These are phyloP conservation scores for Elmis aenea DNA, from an alignment of 2,888 invertebrate genomes.

Conservation along the genomic window DNA sequence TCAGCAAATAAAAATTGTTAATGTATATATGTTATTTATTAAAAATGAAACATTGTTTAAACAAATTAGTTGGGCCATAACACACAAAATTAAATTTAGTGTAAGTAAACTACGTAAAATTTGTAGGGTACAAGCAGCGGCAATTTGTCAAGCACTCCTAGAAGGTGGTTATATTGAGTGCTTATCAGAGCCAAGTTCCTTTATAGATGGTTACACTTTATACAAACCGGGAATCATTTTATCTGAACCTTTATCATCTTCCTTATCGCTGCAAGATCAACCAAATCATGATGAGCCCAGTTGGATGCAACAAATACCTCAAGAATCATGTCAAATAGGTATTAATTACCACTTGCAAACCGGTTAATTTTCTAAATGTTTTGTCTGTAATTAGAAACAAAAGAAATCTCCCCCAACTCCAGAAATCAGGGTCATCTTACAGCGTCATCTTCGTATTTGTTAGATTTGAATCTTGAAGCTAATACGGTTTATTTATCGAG, in stretches of 20 bases:
- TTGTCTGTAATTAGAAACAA: conserved; percentile 47
- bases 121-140: conserved; percentile 65
- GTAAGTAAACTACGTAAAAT: too few species aligned
- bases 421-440: conserved; percentile 35
- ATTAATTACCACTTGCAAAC: conserved; percentile 10
- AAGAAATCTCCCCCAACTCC: conserved; percentile 37
- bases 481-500: conserved; percentile 55
- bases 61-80: too few species aligned
- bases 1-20: neutral
- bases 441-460: conserved; percentile 53
- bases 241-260: conserved; percentile 29
- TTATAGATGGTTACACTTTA: conserved; percentile 48
- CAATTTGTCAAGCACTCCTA: conserved; percentile 72
- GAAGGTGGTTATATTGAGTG: conserved; percentile 72
- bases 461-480: conserved; percentile 61
- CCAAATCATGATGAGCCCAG: conserved; percentile 54
- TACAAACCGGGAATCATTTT: conserved; percentile 45
- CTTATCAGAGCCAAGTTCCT: conserved; percentile 51
- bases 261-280: conserved; percentile 36
- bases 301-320: conserved; percentile 59
- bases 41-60: too few species aligned
- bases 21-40: neutral
- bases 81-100: too few species aligned
- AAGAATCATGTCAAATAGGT: conserved; percentile 47
- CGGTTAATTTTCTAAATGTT: too few species aligned